These are phyloP conservation scores for Hemithea aestivaria DNA, from an alignment of 2,888 invertebrate species.

Conservation along the genomic window DNA sequence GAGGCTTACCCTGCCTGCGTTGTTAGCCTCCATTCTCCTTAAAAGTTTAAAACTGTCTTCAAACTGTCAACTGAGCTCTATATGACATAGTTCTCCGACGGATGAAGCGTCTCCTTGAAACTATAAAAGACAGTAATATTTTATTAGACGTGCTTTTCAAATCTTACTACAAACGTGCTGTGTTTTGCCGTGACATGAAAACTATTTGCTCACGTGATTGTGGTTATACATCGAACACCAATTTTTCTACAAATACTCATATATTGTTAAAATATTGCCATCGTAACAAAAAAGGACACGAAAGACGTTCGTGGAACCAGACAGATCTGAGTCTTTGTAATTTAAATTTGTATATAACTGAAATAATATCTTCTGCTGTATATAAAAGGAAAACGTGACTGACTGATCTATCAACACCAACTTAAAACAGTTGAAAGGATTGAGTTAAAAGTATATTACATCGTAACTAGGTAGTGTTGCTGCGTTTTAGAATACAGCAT, in stretches of 20 bases:
- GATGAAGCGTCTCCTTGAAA: constrained; percentile 67
- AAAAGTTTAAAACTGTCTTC: constrained; percentile 45
- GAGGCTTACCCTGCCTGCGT: constrained; percentile 66
- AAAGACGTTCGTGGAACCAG: too few relatives aligned
- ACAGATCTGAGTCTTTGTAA: too few relatives aligned
- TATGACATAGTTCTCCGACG: constrained; percentile 66
- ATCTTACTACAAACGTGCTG: constrained; percentile 46
- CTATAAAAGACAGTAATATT: constrained; percentile 68
- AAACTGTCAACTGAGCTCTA: constrained; percentile 44
- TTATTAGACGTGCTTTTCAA: constrained; percentile 53
- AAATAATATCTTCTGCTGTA: too few relatives aligned
- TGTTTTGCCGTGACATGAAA: constrained; percentile 45
- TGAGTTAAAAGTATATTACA: too few relatives aligned
- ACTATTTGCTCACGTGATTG: constrained; percentile 25
- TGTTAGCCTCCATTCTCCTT: constrained; percentile 62
- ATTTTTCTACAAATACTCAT: constrained; percentile 4
- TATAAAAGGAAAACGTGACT: too few relatives aligned
- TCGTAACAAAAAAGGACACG: too few relatives aligned
- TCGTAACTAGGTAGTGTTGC: too few relatives aligned
- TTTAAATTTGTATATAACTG: too few relatives aligned
- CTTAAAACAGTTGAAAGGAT: too few relatives aligned
- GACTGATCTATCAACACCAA: too few relatives aligned
- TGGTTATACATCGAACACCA: constrained; percentile 3
- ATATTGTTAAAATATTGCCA: neutral
- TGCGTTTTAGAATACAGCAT: too few relatives aligned